These are phyloP conservation scores for Caradrina kadenii DNA, from an alignment of 2,888 invertebrate genomes.

Conservation along the genomic window DNA sequence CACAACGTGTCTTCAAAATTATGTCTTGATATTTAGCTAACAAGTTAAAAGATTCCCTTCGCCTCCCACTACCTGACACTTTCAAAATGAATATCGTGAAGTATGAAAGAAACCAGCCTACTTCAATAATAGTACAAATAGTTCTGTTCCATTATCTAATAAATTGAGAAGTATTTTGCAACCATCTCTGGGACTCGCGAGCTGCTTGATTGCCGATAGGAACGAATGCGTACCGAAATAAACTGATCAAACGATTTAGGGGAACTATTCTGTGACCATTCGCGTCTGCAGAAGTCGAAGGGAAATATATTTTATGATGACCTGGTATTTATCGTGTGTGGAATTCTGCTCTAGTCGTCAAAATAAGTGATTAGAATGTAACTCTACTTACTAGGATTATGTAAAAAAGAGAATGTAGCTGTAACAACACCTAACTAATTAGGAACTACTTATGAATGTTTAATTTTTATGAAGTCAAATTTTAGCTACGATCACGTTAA, in stretches of 20 bases:
- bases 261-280: slow-evolving; percentile 53
- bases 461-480: background rate
- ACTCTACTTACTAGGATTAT: slow-evolving; percentile 22
- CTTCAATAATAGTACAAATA: slow-evolving; percentile 61
- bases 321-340: slow-evolving; percentile 34
- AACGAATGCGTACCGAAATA: slow-evolving; percentile 61
- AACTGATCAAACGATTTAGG: slow-evolving; percentile 63
- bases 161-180: slow-evolving; percentile 71
- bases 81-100: slow-evolving; percentile 45
- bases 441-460: background rate
- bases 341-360: slow-evolving; percentile 14
- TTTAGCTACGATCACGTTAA: background rate
- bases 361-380: background rate
- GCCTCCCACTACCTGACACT: background rate
- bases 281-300: slow-evolving; percentile 36
- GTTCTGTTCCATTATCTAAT: slow-evolving; percentile 69
- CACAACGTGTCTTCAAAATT: background rate
- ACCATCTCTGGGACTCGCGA: slow-evolving; percentile 59
- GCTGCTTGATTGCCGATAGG: slow-evolving; percentile 64
- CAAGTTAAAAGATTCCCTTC: background rate
- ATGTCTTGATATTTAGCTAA: background rate
- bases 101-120: slow-evolving; percentile 75
- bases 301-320: slow-evolving; percentile 48
- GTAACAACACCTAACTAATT: slow-evolving; percentile 39
- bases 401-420: slow-evolving; percentile 33